Evolutionary conservation across 2,113 vertebrate genomes (phyloP).

Genomic region (Datnioides undecimradiatus): DNA sequence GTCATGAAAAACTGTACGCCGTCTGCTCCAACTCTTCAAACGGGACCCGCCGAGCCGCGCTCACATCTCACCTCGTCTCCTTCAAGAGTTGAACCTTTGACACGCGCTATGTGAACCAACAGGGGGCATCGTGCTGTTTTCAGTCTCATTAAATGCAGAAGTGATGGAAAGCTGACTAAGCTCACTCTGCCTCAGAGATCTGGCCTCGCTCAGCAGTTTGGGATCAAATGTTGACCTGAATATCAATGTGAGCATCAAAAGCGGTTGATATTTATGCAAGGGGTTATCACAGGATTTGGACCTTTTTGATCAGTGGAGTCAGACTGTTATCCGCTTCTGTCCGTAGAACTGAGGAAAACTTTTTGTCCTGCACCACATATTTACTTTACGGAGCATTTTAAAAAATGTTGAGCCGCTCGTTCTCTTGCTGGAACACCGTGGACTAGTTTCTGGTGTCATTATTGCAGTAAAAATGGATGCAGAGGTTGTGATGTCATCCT

Average conservation of each 20-base stretch:
- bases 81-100: constrained; percentile 14
- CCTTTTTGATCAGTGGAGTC: background rate
- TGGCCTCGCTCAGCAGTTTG: constrained; percentile 37
- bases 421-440: background rate
- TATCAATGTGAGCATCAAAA: constrained; percentile 52
- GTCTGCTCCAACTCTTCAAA: constrained; percentile 14
- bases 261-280: background rate
- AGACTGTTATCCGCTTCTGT: background rate
- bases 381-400: background rate
- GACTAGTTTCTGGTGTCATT: background rate
- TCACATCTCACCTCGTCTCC: background rate
- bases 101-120: constrained; percentile 8
- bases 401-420: background rate
- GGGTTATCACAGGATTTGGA: background rate
- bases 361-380: background rate
- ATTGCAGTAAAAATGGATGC: background rate
- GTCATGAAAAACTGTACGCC: too few relatives aligned
- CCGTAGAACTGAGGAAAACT: background rate
- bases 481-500: background rate
- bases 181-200: constrained; percentile 15
- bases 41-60: background rate
- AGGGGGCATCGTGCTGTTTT: constrained; percentile 23
- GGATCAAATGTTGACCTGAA: constrained; percentile 55
- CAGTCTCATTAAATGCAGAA: constrained; percentile 32
- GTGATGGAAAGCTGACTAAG: constrained; percentile 59